Evolutionary conservation across 53 echinoderm and acorn worm species (phyloP).

Genomic region (Echinometra lucunter): DNA sequence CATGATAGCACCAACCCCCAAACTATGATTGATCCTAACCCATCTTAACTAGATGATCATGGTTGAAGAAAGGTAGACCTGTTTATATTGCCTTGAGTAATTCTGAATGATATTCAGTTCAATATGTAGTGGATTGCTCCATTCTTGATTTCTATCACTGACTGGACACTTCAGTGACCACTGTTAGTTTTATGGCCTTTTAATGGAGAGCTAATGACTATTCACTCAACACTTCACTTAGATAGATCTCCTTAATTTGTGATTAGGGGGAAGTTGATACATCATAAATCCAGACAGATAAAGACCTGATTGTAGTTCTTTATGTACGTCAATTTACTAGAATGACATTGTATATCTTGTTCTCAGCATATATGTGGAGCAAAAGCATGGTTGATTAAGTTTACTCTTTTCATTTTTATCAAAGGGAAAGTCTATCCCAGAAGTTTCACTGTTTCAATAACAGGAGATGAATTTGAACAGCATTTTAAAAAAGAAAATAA

Average conservation of each 20-base stretch:
- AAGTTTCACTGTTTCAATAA: too few relatives aligned
- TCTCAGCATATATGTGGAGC: neutral
- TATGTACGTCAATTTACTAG: too few relatives aligned
- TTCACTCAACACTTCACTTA: neutral
- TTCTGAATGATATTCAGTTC: too few relatives aligned
- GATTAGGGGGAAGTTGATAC: conserved; percentile 6
- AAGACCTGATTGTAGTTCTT: neutral
- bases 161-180: neutral
- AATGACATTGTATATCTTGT: neutral
- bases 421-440: too few relatives aligned
- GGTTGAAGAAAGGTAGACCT: too few relatives aligned
- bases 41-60: too few relatives aligned
- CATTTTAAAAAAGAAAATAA: too few relatives aligned
- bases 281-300: neutral
- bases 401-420: neutral
- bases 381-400: neutral
- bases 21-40: too few relatives aligned
- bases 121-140: neutral
- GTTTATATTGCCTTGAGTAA: too few relatives aligned
- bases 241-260: neutral
- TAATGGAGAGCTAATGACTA: neutral
- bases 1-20: too few relatives aligned
- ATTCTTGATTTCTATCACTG: neutral
- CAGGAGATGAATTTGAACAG: too few relatives aligned
- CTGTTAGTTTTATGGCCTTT: neutral